Evolutionary conservation across 2,888 invertebrate genomes (phyloP), one percentile per base, ranked within the genome.

Genomic region (Ceraclea dissimilis): DNA sequence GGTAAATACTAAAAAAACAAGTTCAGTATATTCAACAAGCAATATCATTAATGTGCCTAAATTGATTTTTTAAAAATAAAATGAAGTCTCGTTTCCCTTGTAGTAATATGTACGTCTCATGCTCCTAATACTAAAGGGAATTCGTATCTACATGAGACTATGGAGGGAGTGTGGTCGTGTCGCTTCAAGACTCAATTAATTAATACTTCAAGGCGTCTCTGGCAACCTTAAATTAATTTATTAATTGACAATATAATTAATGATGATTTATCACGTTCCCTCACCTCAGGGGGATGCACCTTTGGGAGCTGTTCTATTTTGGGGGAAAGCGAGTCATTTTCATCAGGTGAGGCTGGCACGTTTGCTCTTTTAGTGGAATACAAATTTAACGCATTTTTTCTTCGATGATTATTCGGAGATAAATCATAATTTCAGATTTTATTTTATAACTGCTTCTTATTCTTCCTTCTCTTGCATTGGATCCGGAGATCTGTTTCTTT

Each of bases 241-340:
- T 61, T 61, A 61, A 61, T 61, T 61, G 61, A 58, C 61, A 61
- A 57, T 51, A 57, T 61, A 61, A 61, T 61, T 61, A 61, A 61
- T 61, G 61, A 60, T 60, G 61, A 61, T 61, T 61, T 58, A 61
- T 61, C 58, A 59, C 55, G 31, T 21, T 16, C 16, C 39, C 39
- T 13, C 2, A n/a, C 39, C 39, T 13, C 2, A 39, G 51, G 2
- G 18, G 48, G 21, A 34, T 43, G 51, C 50, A 51, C 18, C 26
- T 4, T 46, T 17, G 20, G 18, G 46, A 46, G 46, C 2, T 39
- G n/a, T 39, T 16, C 39, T 39, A 13, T 39, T 39, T n/a, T 39
- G 44, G 2, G 54, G 16, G n/a, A 26, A 16, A 46, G 18, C 21
- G 34, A 18, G n/a, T 22, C 31, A 39, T 56, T 56, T 52, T 49